Base-by-base conservation (phyloP, 2,888 invertebrate species). In the Calephelis perditalis region DNA sequence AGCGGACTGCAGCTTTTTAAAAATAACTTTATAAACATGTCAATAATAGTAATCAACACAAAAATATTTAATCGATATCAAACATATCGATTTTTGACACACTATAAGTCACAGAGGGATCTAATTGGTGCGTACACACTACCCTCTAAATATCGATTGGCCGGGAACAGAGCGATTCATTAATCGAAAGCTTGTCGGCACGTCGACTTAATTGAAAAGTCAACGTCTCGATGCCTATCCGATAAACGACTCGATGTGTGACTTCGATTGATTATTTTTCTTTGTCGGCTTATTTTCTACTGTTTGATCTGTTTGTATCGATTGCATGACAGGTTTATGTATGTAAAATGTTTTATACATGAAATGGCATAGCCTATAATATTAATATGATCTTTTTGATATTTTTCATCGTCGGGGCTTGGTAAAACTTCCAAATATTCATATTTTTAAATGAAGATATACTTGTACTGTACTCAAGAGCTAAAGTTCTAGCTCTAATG, bases 121-220 rank as follows among this genome's bases (percentile, higher is more conserved):
- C 70, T 75, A 75, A 75, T 75, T 73, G 76, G 71, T 72, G 72
- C 73, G 73, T 70, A 69, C 67, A 69, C 68, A 72, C 69, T 69
- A 66, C 69, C 67, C 68, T 65, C 67, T 69, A 71, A 70, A 64
- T 69, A 69, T 72, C 71, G 72, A 65, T 66, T 69, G 36, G 10
- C 59, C 37, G 52, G 35, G 45, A 52, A 59, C 37, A 55, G 55
- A 55, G 56, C 72, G 80, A 78, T 81, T 84, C 84, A 85, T 84
- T 83, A 82, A 83, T 82, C 79, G 82, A 78, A 78, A 72, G 73
- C 74, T 76, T 68, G 71, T 72, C 71, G 71, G 68, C 67, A 65
- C 70, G 56, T 45, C 73, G 77, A 79, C 78, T 86, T 87, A 88
- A 89, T 89, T 89, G 89, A 89, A 89, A 89, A 89, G 88, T 88